Evolutionary conservation across 2,888 invertebrate species (phyloP).

Genomic region (Phania funesta): DNA sequence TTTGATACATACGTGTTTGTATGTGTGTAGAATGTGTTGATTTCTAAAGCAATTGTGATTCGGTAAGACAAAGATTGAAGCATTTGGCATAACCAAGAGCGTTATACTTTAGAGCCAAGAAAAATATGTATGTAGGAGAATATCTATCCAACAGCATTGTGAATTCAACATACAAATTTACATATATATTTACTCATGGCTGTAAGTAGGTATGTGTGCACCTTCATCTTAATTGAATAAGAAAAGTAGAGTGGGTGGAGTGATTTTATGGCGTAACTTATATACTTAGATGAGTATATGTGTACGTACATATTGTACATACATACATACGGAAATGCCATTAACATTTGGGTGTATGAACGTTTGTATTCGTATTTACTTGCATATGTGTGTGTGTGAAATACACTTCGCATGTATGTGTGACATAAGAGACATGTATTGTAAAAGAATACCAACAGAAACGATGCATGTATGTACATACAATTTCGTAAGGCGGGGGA

Average conservation of each 20-base stretch:
- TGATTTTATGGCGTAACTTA: conserved; percentile 37
- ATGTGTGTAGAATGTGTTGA: conserved; percentile 10
- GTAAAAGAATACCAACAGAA: too few species aligned
- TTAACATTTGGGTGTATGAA: not conserved
- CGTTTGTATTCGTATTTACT: not conserved
- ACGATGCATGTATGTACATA: not conserved
- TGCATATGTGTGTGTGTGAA: not conserved
- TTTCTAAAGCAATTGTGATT: conserved; percentile 50
- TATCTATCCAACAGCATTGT: conserved; percentile 37
- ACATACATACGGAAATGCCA: not conserved
- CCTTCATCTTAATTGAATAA: conserved; percentile 29
- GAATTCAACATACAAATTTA: not conserved
- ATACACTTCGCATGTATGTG: not conserved
- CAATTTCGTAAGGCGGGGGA: conserved; percentile 34
- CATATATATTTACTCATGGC: not conserved
- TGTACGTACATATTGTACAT: not conserved
- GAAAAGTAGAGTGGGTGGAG: conserved; percentile 60
- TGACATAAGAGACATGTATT: too few species aligned
- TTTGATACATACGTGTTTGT: not conserved
- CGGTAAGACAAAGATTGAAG: conserved; percentile 54
- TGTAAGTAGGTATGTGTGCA: conserved; percentile 7
- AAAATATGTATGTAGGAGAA: conserved; percentile 37
- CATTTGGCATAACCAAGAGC: conserved; percentile 60
- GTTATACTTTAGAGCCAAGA: conserved; percentile 44
- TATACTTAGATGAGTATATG: conserved; percentile 16